These are phyloP conservation scores for Saiga tatarica DNA, from an alignment of 2,113 vertebrate species.

Conservation along the genomic window DNA sequence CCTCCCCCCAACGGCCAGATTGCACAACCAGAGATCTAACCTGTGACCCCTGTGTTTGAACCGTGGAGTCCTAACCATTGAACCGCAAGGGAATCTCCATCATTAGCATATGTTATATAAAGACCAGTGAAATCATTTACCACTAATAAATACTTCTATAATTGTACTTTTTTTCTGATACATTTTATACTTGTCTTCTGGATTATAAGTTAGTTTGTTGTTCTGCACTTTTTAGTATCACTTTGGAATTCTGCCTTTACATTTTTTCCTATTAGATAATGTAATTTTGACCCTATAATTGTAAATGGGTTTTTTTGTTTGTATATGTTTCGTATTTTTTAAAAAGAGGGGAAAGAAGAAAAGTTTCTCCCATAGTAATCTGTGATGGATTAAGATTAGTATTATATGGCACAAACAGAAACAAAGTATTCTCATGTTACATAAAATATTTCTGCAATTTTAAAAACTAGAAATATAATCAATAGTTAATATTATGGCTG, in stretches of 20 bases:
- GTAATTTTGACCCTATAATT: neutral
- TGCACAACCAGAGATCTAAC: neutral
- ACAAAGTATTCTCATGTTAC: neutral
- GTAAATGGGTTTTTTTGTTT: neutral
- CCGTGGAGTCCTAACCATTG: neutral
- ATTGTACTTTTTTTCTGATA: conserved; percentile 9
- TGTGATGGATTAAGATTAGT: conserved; percentile 11
- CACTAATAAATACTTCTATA: neutral
- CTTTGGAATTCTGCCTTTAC: neutral
- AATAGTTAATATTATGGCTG: neutral
- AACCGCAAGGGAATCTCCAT: neutral
- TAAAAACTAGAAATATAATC: neutral
- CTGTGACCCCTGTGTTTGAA: neutral
- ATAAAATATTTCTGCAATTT: neutral
- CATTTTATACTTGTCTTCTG: neutral
- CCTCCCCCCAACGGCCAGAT: rapidly evolving
- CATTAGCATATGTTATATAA: neutral
- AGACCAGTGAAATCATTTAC: neutral
- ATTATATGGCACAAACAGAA: neutral
- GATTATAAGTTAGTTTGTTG: conserved; percentile 6
- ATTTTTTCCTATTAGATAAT: neutral
- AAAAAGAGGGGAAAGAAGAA: neutral
- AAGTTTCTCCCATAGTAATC: neutral
- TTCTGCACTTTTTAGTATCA: neutral
- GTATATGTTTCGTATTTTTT: neutral